Evolutionary conservation across 37 sponge, comb jelly and placozoan species (phyloP), one percentile per base, ranked within the genome.

Genomic region (Tethya wilhelma): DNA sequence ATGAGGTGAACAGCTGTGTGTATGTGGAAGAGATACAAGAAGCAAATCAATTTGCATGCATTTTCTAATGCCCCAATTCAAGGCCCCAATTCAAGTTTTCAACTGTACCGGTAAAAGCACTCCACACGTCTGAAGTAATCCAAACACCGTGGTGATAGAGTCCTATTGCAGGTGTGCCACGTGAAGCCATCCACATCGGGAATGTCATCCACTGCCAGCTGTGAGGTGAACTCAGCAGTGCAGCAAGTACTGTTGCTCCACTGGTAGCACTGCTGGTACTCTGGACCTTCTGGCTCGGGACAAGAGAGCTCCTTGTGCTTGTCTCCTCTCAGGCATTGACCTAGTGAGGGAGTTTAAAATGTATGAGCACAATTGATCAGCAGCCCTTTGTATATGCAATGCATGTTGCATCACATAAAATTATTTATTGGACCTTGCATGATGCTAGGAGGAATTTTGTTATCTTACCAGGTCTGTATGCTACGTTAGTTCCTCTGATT

Each of bases 31-130:
- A n/a, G n/a, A n/a, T n/a, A n/a, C n/a, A n/a, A n/a, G n/a, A n/a
- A n/a, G n/a, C n/a, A n/a, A n/a, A n/a, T n/a, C n/a, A n/a, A n/a
- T n/a, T n/a, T n/a, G n/a, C n/a, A n/a, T n/a, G n/a, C n/a, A n/a
- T n/a, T n/a, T n/a, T n/a, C n/a, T n/a, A n/a, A n/a, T n/a, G n/a
- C n/a, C n/a, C n/a, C n/a, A n/a, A n/a, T n/a, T n/a, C n/a, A n/a
- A n/a, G n/a, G n/a, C n/a, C n/a, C n/a, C n/a, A n/a, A n/a, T n/a
- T n/a, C n/a, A n/a, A n/a, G n/a, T n/a, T n/a, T n/a, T n/a, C n/a
- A n/a, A n/a, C n/a, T n/a, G n/a, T n/a, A 86, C 79, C 87, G 64
- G 53, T 88, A 88, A 36, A 88, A 88, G 71, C 89, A 88, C 72
- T 88, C 89, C 30, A 91, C 64, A 23, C 77, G 38, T 29, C 79